A percentile compares a stretch with the other conserved stretches of the same genome.
Evolutionary conservation across 2,888 invertebrate species (phyloP).

Genomic region (Falcaria lacertinaria): DNA sequence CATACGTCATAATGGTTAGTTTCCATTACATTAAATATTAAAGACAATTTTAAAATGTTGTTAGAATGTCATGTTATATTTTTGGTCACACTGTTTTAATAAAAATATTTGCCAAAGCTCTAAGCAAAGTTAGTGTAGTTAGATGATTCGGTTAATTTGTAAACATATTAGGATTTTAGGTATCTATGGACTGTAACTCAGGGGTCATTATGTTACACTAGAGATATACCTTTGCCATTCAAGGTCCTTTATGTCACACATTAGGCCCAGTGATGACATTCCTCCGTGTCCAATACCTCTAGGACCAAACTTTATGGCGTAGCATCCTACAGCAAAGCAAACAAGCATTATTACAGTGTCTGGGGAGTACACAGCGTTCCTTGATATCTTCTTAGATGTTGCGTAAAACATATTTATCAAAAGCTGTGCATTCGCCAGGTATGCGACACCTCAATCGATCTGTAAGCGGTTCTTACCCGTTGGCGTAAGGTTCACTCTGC

Average conservation of each 20-base stretch:
- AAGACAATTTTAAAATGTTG: constrained; percentile 8
- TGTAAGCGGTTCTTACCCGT: constrained; percentile 83
- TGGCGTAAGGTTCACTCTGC: constrained; percentile 92
- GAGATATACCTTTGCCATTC: constrained; percentile 85
- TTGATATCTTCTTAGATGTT: constrained; percentile 13
- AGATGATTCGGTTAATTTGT: constrained; percentile 35
- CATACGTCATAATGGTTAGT: constrained; percentile 42
- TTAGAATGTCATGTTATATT: constrained; percentile 13
- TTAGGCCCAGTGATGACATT: constrained; percentile 90
- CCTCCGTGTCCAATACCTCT: constrained; percentile 96
- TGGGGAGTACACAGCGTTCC: constrained; percentile 54
- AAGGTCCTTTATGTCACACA: constrained; percentile 89
- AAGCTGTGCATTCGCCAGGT: constrained; percentile 67
- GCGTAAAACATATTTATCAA: constrained; percentile 19
- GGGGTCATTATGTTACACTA: constrained; percentile 32
- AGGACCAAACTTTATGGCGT: constrained; percentile 97
- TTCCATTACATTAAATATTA: constrained; percentile 11
- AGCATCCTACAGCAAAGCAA: constrained; percentile 88
- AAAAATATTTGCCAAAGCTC: constrained; percentile 53
- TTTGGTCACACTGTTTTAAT: constrained; percentile 9
- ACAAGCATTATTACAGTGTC: constrained; percentile 59
- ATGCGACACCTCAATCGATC: constrained; percentile 44
- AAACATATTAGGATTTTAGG: constrained; percentile 23
- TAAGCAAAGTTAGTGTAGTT: constrained; percentile 52
- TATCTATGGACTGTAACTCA: constrained; percentile 44